Evolutionary conservation across 2,888 invertebrate genomes (phyloP), one percentile per base, ranked within the genome.

Genomic region (Papilio gigon): DNA sequence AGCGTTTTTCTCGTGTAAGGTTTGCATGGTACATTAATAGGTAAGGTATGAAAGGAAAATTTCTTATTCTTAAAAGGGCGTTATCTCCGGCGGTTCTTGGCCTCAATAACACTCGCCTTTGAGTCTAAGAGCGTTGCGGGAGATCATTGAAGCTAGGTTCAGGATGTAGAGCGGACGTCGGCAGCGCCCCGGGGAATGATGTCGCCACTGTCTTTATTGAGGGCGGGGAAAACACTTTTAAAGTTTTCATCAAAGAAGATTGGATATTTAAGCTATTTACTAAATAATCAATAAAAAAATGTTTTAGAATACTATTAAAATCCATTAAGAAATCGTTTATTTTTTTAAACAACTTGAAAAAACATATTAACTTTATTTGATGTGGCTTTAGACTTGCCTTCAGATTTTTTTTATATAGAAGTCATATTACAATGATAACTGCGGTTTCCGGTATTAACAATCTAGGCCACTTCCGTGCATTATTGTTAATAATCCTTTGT

Each of bases 111-210:
- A 35, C 50, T 60, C 35, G 67, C 40, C 64, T 64, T 68, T 68
- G 68, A 59, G 59, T n/a, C n/a, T 37, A 37, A 44, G 56, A 37
- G 67, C 22, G n/a, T 50, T 20, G 58, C 4, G 40, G 22, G 50
- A 50, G 60, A 67, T 30, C 70, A 71, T 59, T 74, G 71, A 71
- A 61, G 62, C 70, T 73, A 68, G 64, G 58, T 69, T 61, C 56
- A 71, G 67, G 73, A 73, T 73, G 71, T 75, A 67, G 75, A 73
- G 67, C 73, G 63, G 69, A 58, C 59, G 61, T 20, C 40, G 72
- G 77, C 78, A 81, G 77, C 78, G 74, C 75, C 75, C 71, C 70
- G 78, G 80, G 79, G 78, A 74, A 77, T 80, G 79, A 82, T 80
- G 80, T 76, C 83, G 81, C 84, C 72, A 67, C 76, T 77, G 80